These are phyloP conservation scores for Cephus pulcher DNA, from an alignment of 2,888 invertebrate genomes.

Conservation along the genomic window DNA sequence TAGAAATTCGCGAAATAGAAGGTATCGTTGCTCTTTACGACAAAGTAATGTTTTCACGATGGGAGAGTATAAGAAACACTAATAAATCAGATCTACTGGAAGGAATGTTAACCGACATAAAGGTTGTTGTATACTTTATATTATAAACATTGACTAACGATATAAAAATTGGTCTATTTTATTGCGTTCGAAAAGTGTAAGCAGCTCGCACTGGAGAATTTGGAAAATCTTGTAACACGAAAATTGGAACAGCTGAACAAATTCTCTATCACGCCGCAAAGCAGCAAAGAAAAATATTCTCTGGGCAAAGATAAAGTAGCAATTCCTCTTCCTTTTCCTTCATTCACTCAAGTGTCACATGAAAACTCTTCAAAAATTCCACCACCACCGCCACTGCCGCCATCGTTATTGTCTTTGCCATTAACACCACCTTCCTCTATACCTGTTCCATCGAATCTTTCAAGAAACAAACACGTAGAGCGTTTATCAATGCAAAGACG, in stretches of 20 bases:
- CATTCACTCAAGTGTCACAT: slow-evolving; percentile 13
- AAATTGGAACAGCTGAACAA: slow-evolving; percentile 26
- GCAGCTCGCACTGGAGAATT: slow-evolving; percentile 47
- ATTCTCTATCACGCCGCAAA: neutral
- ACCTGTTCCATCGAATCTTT: slow-evolving; percentile 1
- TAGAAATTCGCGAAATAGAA: slow-evolving; percentile 56
- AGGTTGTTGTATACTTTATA: slow-evolving; percentile 22
- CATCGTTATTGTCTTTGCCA: slow-evolving; percentile 26
- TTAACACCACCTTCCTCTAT: neutral
- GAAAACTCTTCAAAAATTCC: slow-evolving; percentile 24
- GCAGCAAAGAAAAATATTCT: slow-evolving; percentile 6
- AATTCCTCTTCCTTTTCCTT: slow-evolving; percentile 29
- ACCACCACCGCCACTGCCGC: slow-evolving; percentile 27
- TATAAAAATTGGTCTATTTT: slow-evolving; percentile 5
- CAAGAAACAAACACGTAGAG: slow-evolving; percentile 20
- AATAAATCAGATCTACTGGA: slow-evolving; percentile 47
- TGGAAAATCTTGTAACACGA: slow-evolving; percentile 42
- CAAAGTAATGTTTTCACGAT: slow-evolving; percentile 51
- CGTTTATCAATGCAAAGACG: slow-evolving; percentile 21
- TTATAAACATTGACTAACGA: neutral
- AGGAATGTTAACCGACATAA: slow-evolving; percentile 28
- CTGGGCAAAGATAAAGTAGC: slow-evolving; percentile 3
- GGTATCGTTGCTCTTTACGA: slow-evolving; percentile 54
- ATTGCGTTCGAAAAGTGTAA: slow-evolving; percentile 40
- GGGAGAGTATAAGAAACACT: slow-evolving; percentile 52